Conservation (phyloP, 2,797 vertebrate genomes). For the Tragelaphus eurycerus region DNA sequence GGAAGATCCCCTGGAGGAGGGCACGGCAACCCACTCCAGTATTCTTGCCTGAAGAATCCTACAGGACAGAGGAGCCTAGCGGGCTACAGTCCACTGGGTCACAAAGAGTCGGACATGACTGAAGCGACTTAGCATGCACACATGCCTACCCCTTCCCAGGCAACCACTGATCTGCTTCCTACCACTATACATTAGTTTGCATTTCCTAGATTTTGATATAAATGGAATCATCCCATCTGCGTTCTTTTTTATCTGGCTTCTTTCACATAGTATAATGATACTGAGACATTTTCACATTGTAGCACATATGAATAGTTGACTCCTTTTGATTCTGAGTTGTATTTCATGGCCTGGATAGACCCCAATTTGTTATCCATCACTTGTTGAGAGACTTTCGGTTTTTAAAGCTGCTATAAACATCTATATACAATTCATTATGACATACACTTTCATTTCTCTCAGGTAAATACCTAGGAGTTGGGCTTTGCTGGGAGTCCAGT, state of each 20-base stretch:
- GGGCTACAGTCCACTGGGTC: background rate
- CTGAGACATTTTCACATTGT: background rate
- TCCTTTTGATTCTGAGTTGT: background rate
- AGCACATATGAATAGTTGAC: background rate
- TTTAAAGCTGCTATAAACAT: background rate
- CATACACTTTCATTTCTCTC: background rate
- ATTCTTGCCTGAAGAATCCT: background rate
- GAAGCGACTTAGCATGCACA: background rate
- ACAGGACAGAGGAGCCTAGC: background rate
- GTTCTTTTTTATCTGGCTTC: background rate
- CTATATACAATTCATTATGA: background rate
- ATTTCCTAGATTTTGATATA: background rate
- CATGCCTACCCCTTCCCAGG: background rate
- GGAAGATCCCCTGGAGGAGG: background rate
- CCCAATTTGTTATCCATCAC: background rate
- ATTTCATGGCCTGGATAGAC: background rate
- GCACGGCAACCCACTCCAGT: background rate
- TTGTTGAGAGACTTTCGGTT: background rate
- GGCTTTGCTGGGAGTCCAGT: background rate
- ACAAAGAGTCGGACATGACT: background rate
- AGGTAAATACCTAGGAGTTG: background rate
- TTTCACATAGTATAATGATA: background rate
- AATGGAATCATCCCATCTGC: background rate
- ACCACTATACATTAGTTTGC: background rate
- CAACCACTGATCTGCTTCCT: background rate